A percentile compares a stretch with the other conserved stretches of the same genome.
phyloP scores from a whole-genome alignment of 2,888 invertebrate species.

The Drosophila maculinotata region DNA sequence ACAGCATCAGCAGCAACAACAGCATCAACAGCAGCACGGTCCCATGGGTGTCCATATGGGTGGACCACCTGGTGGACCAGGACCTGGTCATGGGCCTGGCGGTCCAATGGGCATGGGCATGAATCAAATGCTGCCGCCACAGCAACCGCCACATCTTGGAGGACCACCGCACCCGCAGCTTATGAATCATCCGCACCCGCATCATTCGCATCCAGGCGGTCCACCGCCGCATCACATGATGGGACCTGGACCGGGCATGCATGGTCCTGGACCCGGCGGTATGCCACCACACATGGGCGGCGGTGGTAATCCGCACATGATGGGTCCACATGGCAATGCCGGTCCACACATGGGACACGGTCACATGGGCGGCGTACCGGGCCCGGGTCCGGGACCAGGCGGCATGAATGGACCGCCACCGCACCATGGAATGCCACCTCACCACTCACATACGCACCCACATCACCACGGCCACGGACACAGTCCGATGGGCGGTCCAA shows the following conservation, averaged over 20 bases:
- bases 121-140: constrained; percentile 83
- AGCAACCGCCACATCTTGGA: constrained; percentile 80
- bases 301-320: constrained; percentile 74
- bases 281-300: constrained; percentile 76
- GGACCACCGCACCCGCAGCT: constrained; percentile 80
- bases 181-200: constrained; percentile 79
- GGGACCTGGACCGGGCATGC: constrained; percentile 74
- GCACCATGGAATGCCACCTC: constrained; percentile 70
- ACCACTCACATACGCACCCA: constrained; percentile 66
- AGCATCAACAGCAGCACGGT: constrained; percentile 73
- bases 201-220: constrained; percentile 76
- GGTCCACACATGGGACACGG: constrained; percentile 79
- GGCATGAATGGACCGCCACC: constrained; percentile 81
- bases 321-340: constrained; percentile 75
- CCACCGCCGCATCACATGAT: constrained; percentile 82
- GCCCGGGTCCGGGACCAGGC: constrained; percentile 76
- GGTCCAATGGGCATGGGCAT: constrained; percentile 85
- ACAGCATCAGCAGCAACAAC: constrained; percentile 48
- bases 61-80: constrained; percentile 71
- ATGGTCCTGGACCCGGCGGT: constrained; percentile 71
- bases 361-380: constrained; percentile 81
- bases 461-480: constrained; percentile 64
- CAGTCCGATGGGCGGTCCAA: constrained; percentile 74
- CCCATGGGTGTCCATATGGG: constrained; percentile 83
- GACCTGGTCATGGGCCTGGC: constrained; percentile 68